Base-by-base conservation (phyloP, 2,797 vertebrate genomes). In the Melopsittacus undulatus region DNA sequence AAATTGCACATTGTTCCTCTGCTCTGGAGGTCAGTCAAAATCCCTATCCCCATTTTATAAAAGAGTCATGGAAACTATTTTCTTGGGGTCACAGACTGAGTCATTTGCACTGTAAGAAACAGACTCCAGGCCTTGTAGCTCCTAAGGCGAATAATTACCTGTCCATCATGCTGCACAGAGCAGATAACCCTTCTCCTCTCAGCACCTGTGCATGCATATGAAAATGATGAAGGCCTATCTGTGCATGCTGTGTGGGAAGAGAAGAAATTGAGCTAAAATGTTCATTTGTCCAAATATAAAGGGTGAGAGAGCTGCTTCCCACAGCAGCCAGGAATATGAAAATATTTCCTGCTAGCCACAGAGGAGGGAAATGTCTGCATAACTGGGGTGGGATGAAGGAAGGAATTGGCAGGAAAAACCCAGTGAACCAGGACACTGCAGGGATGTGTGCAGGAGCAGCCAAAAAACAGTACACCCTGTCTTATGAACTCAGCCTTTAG, bases 321-420 rank as follows among this genome's bases (percentile, higher is more conserved):
- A 67, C 42, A 80, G 81, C 83, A 94, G 94, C 72, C 88, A 93
- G 83, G 69, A 96, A 90, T 40, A 87, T 57, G 83, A 96, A 96
- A 95, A 84, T 91, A 94, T 95, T 96, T 96, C 93, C 96, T 93
- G 88, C 90, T 72, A 95, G 81, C 57, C 78, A 89, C 78, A 90
- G 88, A 90, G 15, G 15, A 92, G 81, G 90, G 83, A 95, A 95
- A 95, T 21, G 78, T 90, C 90, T 96, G 75, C 75, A 72, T 90
- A 93, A 69, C 43, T 93, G 68, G 80, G n/a, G 32, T 89, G 72
- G 49, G 78, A 80, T 82, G 66, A 78, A 95, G 86, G 78, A 95
- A 94, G 34, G 56, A 92, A 42, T 59, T 97, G 94, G 90, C 94
- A 95, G 90, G 68, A 78, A 94, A 92, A 85, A 42, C 16, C 11